Evolutionary conservation across 2,888 invertebrate species (phyloP).

Genomic region (Danaus chrysippus): DNA sequence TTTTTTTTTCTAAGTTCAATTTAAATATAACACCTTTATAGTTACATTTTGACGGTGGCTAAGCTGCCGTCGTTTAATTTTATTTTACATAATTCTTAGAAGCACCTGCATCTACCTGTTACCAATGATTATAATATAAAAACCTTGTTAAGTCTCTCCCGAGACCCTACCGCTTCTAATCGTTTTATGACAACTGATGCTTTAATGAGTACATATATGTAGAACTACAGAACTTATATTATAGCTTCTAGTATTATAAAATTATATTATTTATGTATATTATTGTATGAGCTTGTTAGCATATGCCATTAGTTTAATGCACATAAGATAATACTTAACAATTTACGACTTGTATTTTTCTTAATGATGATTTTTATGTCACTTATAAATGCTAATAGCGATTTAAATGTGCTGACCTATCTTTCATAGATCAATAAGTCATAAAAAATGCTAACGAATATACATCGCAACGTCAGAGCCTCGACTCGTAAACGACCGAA

Average conservation of each 20-base stretch:
- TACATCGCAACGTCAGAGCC: slow-evolving; percentile 65
- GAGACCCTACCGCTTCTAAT: slow-evolving; percentile 55
- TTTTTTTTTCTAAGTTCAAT: not conserved
- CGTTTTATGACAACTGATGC: slow-evolving; percentile 69
- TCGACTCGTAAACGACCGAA: slow-evolving; percentile 58
- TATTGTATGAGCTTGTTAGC: too few species aligned
- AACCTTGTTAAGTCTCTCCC: slow-evolving; percentile 69
- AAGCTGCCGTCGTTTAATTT: slow-evolving; percentile 24
- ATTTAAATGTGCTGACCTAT: not conserved
- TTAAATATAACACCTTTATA: not conserved
- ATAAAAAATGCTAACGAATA: slow-evolving; percentile 56
- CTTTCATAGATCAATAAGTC: slow-evolving; percentile 17
- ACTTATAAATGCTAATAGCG: too few species aligned
- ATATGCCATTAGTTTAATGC: too few species aligned
- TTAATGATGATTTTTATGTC: too few species aligned
- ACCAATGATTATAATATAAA: slow-evolving; percentile 59
- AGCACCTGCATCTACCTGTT: slow-evolving; percentile 43
- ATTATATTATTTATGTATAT: slow-evolving; percentile 10
- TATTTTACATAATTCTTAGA: slow-evolving; percentile 35
- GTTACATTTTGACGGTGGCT: slow-evolving; percentile 19
- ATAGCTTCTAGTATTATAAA: slow-evolving; percentile 9
- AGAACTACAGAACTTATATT: not conserved
- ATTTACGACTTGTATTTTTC: too few species aligned
- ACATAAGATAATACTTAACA: too few species aligned
- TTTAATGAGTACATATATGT: slow-evolving; percentile 50